Evolutionary conservation across 2,113 vertebrate species (phyloP).

Genomic region (Ginglymostoma cirratum): DNA sequence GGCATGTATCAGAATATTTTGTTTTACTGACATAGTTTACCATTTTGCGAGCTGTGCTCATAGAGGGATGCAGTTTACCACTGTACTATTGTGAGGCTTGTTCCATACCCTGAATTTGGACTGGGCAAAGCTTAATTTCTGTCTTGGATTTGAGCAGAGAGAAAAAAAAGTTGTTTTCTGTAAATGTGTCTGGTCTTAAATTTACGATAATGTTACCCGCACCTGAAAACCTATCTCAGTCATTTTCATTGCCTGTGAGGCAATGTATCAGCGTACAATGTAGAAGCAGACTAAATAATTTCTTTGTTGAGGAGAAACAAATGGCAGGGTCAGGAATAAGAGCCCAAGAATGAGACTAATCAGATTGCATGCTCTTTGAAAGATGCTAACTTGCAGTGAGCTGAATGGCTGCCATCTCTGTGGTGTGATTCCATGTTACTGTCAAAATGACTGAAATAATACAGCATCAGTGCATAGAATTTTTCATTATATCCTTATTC

Average conservation of each 20-base stretch:
- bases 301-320: background rate
- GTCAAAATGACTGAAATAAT: background rate
- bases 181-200: background rate
- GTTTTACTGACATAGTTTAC: background rate
- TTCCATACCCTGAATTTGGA: background rate
- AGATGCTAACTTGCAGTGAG: background rate
- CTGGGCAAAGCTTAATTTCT: background rate
- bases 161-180: background rate
- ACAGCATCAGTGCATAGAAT: background rate
- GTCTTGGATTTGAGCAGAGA: background rate
- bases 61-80: background rate
- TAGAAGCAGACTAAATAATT: background rate
- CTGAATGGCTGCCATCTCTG: background rate
- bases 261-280: background rate
- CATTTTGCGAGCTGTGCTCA: background rate
- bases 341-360: background rate
- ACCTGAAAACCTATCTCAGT: background rate
- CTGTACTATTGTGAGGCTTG: background rate
- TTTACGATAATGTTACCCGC: background rate
- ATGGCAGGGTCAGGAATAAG: background rate
- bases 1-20: background rate
- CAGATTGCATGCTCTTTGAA: background rate
- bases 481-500: background rate
- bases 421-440: background rate
- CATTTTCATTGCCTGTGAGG: background rate